Evolutionary conservation across 2,113 vertebrate genomes (phyloP), one percentile per base, ranked within the genome.

Genomic region (Cololabis saira): DNA sequence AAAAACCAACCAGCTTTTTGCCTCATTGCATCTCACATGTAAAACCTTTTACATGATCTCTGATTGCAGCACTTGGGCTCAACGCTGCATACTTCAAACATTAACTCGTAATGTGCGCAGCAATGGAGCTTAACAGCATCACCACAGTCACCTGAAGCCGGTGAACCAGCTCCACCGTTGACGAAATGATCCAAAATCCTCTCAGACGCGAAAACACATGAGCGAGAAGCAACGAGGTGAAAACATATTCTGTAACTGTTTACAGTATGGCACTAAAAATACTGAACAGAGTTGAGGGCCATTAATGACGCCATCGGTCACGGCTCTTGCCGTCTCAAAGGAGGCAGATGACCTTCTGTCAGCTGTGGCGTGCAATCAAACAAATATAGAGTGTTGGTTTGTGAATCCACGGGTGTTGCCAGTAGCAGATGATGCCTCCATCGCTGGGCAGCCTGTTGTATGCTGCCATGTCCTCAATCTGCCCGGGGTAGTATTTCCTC

Each of bases 51-150:
- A 51, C 59, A 69, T 66, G 73, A 81, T 82, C 65, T 77, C 72
- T 61, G 80, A 86, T 79, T 86, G 87, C 90, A 79, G 82, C 85
- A 89, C 86, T 91, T 90, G 81, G 67, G 70, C 63, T 89, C 68
- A 92, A 86, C 91, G 86, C 87, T 74, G 89, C 84, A 90, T 81
- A 91, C 92, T 91, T 86, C 66, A 91, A 92, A 91, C 76, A 84
- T 90, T 87, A 75, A 75, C 84, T 58, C 62, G 88, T 88, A 60
- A 92, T 90, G 76, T 90, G 82, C 81, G 79, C 74, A 82, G 85
- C 75, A 92, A 87, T 90, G 86, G 80, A 83, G 87, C 89, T 81
- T 89, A 76, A 76, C 71, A 54, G 66, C 17, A 40, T 71, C 78
- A 81, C 61, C 52, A 40, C 27, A 10, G 41, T 83, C 85, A 89